These are phyloP conservation scores for Anagyrus pseudococci DNA, from an alignment of 2,888 invertebrate species.

Conservation along the genomic window DNA sequence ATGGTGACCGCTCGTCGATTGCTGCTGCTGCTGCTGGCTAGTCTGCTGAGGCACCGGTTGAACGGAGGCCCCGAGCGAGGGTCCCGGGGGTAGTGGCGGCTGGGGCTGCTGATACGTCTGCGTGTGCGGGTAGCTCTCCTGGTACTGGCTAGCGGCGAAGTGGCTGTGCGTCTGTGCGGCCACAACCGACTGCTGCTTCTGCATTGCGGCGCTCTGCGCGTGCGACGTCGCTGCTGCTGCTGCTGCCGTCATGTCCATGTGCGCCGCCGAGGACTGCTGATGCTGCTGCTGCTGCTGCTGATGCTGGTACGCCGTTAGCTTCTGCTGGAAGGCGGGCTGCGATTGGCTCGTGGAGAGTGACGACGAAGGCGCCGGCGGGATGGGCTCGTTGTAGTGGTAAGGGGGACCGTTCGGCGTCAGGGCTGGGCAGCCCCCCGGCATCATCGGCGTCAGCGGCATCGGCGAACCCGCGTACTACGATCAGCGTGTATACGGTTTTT, in stretches of 20 bases:
- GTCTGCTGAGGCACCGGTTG: neutral
- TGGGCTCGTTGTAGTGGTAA: conserved; percentile 67
- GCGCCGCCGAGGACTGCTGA: conserved; percentile 21
- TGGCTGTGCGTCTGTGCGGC: conserved; percentile 29
- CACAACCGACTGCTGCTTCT: conserved; percentile 52
- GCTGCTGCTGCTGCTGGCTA: conserved; percentile 41
- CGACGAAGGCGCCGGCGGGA: conserved; percentile 62
- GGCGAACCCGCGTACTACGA: conserved; percentile 57
- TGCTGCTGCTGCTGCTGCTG: conserved; percentile 7
- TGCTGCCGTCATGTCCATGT: conserved; percentile 50
- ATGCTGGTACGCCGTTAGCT: neutral
- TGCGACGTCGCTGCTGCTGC: conserved; percentile 47
- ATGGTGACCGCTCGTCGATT: conserved; percentile 43
- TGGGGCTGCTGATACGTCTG: conserved; percentile 61
- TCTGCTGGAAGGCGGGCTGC: conserved; percentile 39
- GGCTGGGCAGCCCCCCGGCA: conserved; percentile 58
- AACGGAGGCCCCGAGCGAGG: neutral
- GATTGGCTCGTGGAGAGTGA: conserved; percentile 56
- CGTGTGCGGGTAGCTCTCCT: conserved; percentile 64
- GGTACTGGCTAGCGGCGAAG: conserved; percentile 54
- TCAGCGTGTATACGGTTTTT: no score
- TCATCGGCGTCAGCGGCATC: conserved; percentile 59
- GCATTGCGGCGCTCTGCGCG: conserved; percentile 51
- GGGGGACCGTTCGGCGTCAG: conserved; percentile 63
- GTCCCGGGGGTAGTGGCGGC: neutral